These are phyloP conservation scores for Diaperis boleti DNA, from an alignment of 2,888 invertebrate species.

Conservation along the genomic window DNA sequence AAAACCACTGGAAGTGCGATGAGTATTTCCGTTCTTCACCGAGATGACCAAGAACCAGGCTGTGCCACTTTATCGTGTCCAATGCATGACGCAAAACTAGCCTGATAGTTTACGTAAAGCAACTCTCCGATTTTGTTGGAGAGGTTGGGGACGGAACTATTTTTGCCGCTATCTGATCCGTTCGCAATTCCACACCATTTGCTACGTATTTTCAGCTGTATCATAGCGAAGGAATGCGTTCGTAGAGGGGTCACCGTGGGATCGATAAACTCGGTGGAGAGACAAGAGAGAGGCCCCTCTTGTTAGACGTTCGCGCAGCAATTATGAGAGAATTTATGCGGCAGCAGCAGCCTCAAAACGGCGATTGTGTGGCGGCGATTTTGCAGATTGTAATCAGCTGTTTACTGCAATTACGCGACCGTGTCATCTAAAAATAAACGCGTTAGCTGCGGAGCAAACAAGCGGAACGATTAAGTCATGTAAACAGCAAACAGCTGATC, in stretches of 20 bases:
- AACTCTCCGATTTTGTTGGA: conserved; percentile 8
- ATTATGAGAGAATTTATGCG: conserved; percentile 13
- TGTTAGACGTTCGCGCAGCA: conserved; percentile 1
- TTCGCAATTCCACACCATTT: conserved; percentile 5
- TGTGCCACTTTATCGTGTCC: too few species aligned
- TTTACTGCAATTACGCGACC: conserved; percentile 45
- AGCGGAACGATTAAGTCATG: conserved; percentile 46
- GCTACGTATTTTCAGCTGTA: conserved; percentile 30
- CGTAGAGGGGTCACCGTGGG: conserved; percentile 24
- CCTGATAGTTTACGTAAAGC: too few species aligned
- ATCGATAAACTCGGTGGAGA: conserved; percentile 26
- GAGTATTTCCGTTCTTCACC: too few species aligned
- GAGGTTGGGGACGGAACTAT: conserved; percentile 15
- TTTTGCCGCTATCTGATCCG: conserved; percentile 12
- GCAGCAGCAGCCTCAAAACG: conserved; percentile 1
- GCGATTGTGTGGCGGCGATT: conserved; percentile 19
- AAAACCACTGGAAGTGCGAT: too few species aligned
- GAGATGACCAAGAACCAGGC: too few species aligned
- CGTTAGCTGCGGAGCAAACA: conserved; percentile 43
- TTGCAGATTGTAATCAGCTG: conserved; percentile 45
- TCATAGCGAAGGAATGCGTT: conserved; percentile 33
- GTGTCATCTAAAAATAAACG: conserved; percentile 47
- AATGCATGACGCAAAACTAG: too few species aligned
- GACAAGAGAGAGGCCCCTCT: conserved; percentile 13
- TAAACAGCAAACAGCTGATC: conserved; percentile 46